Percentiles rank a stretch among this genome's conserved stretches.
phyloP scores from a whole-genome alignment of 2,797 vertebrate species.

The Aulostomus chinensis region DNA sequence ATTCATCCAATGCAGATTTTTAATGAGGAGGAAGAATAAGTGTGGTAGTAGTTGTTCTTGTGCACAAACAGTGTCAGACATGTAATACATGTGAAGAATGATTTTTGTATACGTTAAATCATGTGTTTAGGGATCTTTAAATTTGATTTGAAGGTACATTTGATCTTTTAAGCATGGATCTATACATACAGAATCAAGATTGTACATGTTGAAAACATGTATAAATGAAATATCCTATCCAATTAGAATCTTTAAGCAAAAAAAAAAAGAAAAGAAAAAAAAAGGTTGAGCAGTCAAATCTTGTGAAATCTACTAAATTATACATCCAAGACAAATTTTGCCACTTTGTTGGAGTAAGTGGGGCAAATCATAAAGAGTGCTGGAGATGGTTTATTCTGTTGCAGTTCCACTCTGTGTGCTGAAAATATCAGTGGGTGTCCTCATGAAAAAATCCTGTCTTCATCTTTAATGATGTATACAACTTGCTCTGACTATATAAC shows the following conservation, averaged over 20 bases:
- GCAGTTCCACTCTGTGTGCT: constrained; percentile 3
- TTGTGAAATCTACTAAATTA: constrained; percentile 5
- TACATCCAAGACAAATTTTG: constrained; percentile 11
- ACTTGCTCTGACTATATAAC: constrained; percentile 5
- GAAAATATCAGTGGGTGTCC: constrained; percentile 10
- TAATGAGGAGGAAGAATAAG: no score
- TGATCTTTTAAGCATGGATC: no score
- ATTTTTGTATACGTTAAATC: no score
- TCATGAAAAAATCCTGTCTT: constrained; percentile 9
- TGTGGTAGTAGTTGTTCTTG: no score
- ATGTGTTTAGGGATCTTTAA: no score
- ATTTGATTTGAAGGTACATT: no score
- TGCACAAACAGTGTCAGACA: no score
- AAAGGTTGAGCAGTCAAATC: background rate
- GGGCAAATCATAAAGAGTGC: constrained; percentile 12
- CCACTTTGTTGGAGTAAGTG: constrained; percentile 24
- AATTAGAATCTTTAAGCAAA: background rate
- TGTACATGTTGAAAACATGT: no score
- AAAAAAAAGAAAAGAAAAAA: background rate
- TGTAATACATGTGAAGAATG: no score
- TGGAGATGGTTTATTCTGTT: constrained; percentile 1
- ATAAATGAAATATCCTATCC: no score
- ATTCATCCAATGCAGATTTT: no score
- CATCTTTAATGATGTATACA: constrained; percentile 25
- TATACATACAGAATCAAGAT: no score